Base-by-base conservation (phyloP, 2,113 vertebrate genomes). In the Trematocara nigrifrons region DNA sequence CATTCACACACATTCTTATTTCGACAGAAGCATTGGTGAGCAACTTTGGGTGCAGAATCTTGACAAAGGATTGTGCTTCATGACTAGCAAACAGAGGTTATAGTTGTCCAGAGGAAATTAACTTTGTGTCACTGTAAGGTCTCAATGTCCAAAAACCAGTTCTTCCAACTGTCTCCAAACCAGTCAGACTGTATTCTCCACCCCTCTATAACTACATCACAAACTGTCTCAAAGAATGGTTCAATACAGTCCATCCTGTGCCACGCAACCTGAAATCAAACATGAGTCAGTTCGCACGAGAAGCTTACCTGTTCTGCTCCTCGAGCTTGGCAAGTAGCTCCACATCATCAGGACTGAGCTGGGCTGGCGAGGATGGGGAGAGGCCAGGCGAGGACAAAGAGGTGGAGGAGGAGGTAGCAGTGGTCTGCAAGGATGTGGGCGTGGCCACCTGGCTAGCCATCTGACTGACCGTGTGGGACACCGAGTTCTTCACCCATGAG, bases 401-500 rank as follows among this genome's bases (percentile, higher is more conserved):
- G 74, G 97, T 97, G 64, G 98, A 97, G 8, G 95, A 93, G 7
- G 98, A 97, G 86, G 93, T 87, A 42, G 91, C 53, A 15, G 95
- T 96, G 93, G 98, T 99, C 91, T 97, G 97, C 84, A 99, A 94
- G 20, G 96, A 96, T 13, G 97, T 98, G 88, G 98, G 97, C 81
- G 98, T 96, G 92, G 97, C 98, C 97, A 99, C 98, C 97, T 99
- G 98, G 95, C 98, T 99, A 97, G 99, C 98, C 99, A 99, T 99
- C 97, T 99, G 99, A 97, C 97, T 99, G 98, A 99, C 98, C 85
- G 97, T 98, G 89, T 98, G 97, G 6, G 98, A 98, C 51, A 99
- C 97, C 0, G 99, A 99, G 97, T 97, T 99, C 98, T 98, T 99
- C 94, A 99, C 98, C 99, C 99, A 99, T 99, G 98, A 98, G 98